Percentiles rank a stretch among this genome's conserved stretches.
These are phyloP conservation scores for Dasyprocta punctata DNA, from an alignment of 2,113 vertebrate genomes.

Conservation along the genomic window DNA sequence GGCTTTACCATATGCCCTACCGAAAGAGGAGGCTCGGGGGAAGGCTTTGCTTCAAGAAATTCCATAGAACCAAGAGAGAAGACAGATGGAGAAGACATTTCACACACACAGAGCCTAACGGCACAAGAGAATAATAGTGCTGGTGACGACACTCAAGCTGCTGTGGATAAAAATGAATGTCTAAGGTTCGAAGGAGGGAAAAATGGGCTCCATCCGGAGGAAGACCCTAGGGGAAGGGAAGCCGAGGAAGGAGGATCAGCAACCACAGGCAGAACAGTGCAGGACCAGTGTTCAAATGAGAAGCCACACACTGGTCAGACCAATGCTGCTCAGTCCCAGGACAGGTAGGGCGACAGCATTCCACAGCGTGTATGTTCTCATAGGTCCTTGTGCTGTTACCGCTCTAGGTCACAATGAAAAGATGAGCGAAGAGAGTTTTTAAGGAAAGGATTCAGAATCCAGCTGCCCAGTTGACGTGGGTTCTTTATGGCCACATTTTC, in stretches of 20 bases:
- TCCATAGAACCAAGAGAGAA: conserved; percentile 33
- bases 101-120: background rate
- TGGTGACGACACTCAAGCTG: background rate
- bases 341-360: conserved; percentile 76
- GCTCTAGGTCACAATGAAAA: background rate
- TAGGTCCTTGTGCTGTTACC: accelerated
- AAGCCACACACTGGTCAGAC: background rate
- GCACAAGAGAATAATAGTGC: conserved; percentile 10
- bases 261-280: conserved; percentile 31
- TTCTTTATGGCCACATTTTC: background rate
- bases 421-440: background rate
- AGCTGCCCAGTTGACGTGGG: background rate
- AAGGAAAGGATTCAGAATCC: background rate
- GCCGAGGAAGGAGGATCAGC: conserved; percentile 11
- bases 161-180: background rate
- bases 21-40: conserved; percentile 46
- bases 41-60: conserved; percentile 58
- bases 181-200: conserved; percentile 19
- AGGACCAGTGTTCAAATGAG: conserved; percentile 34
- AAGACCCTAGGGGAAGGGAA: conserved; percentile 33
- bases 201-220: background rate
- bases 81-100: conserved; percentile 48
- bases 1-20: conserved; percentile 35
- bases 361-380: accelerated
- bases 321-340: background rate